Evolutionary conservation across 2,888 invertebrate genomes (phyloP), one percentile per base, ranked within the genome.

Genomic region (Slavum lentiscoides): DNA sequence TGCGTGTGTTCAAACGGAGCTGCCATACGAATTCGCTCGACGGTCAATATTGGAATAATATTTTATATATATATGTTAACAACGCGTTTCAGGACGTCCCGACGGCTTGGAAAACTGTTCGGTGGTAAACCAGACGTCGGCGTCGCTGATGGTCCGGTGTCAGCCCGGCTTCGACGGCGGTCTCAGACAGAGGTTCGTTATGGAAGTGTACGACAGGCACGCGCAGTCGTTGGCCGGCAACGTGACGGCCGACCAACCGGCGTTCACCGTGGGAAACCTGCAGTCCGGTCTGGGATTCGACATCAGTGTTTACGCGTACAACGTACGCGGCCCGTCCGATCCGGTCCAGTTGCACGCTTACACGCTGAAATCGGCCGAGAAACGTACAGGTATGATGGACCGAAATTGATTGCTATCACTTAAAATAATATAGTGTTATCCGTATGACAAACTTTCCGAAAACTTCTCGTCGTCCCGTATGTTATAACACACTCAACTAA

Each of bases 121-220:
- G 77, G 89, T 92, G 83, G 88, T 90, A 83, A 93, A 93, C 87
- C 91, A 92, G 86, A 93, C 93, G 53, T 90, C 91, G 82, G 91
- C 91, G 84, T 90, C 92, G 53, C 87, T 93, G 84, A 90, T 90
- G 86, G 90, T 92, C 83, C 92, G 92, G 86, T 93, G 93, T 86
- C 87, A 89, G 39, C 92, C 92, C 85, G 93, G 93, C 82, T 93
- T 92, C 87, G 91, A 93, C 86, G 93, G 93, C 21, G 93, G 93
- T 66, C 88, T 93, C 82, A 89, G 90, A 83, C 93, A 93, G 86
- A 90, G 90, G 86, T 93, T 92, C 87, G 89, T 91, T 84, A 90
- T 93, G 88, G 92, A 93, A 87, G 90, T 93, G 83, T 90, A 89
- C 87, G 88, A 89, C 84, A 86, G 87, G 85, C 87, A 88, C 84